Conservation (phyloP, 2,113 vertebrate genomes). For the Equus przewalskii region DNA sequence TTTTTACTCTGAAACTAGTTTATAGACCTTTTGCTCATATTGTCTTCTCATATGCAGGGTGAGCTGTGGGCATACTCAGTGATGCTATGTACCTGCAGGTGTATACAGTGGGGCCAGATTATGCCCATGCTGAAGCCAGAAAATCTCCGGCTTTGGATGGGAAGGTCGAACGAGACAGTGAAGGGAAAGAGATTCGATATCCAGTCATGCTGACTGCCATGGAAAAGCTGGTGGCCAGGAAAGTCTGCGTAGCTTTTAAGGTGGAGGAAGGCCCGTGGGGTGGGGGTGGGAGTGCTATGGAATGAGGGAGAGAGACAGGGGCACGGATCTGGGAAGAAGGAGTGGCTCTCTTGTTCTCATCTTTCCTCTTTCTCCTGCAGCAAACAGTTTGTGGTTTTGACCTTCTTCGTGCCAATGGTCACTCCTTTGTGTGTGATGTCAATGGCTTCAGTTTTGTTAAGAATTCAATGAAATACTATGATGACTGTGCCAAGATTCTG, state of each 20-base stretch:
- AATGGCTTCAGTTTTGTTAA: conserved; percentile 99
- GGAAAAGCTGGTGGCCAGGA: conserved; percentile 98
- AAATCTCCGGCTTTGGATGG: conserved; percentile 98
- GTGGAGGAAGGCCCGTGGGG: conserved; percentile 80
- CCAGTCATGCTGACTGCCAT: conserved; percentile 99
- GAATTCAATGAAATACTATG: conserved; percentile 99
- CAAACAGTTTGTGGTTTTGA: conserved; percentile 99
- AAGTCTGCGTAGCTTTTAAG: conserved; percentile 99
- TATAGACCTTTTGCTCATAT: conserved; percentile 70
- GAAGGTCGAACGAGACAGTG: conserved; percentile 98
- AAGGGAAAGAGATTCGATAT: conserved; percentile 98
- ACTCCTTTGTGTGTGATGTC: conserved; percentile 98
- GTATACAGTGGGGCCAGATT: conserved; percentile 98
- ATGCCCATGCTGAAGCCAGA: conserved; percentile 98
- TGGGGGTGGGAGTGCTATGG: background rate
- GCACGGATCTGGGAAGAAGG: background rate
- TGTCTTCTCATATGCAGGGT: conserved; percentile 75
- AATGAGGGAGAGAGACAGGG: background rate
- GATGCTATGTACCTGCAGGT: conserved; percentile 91
- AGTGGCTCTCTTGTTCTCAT: conserved; percentile 2
- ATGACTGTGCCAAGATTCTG: conserved; percentile 99
- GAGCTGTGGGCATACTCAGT: conserved; percentile 79
- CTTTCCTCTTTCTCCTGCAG: conserved; percentile 85
- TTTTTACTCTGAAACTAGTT: conserved; percentile 33
- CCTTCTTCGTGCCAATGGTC: conserved; percentile 96